Conservation (phyloP, 2,888 invertebrate species). For the Plagiodera versicolora region DNA sequence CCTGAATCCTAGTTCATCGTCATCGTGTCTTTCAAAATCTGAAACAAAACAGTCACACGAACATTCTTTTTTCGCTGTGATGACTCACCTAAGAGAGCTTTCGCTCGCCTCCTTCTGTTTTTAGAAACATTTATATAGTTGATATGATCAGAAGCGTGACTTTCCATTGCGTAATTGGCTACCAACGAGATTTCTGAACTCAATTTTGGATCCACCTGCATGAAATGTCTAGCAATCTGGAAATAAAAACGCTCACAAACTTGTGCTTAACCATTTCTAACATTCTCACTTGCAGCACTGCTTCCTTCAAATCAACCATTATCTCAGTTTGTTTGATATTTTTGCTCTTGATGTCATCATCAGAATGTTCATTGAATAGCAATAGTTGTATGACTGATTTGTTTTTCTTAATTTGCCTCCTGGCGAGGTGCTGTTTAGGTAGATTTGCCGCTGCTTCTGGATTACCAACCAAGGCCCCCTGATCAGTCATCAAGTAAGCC, state of each 20-base stretch:
- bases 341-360: slow-evolving; percentile 88
- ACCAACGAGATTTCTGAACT: slow-evolving; percentile 76
- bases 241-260: slow-evolving; percentile 17
- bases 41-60: slow-evolving; percentile 26
- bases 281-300: slow-evolving; percentile 78
- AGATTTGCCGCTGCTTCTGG: slow-evolving; percentile 87
- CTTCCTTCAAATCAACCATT: slow-evolving; percentile 95
- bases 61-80: too few species aligned
- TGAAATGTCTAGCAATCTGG: slow-evolving; percentile 86
- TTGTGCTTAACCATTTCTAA: neutral
- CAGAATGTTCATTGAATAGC: slow-evolving; percentile 77
- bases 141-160: slow-evolving; percentile 91
- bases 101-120: slow-evolving; percentile 86
- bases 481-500: slow-evolving; percentile 96
- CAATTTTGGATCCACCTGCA: slow-evolving; percentile 87
- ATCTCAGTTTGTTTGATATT: slow-evolving; percentile 98
- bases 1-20: slow-evolving; percentile 96
- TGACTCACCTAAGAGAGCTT: slow-evolving; percentile 79
- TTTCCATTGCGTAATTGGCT: slow-evolving; percentile 95
- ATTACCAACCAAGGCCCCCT: slow-evolving; percentile 89
- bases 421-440: slow-evolving; percentile 87
- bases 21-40: slow-evolving; percentile 97
- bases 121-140: slow-evolving; percentile 92
- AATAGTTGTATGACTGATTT: slow-evolving; percentile 89
- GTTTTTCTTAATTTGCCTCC: slow-evolving; percentile 85